Evolutionary conservation across 2,113 vertebrate genomes (phyloP), one percentile per base, ranked within the genome.

Genomic region (Irena cyanogastra): DNA sequence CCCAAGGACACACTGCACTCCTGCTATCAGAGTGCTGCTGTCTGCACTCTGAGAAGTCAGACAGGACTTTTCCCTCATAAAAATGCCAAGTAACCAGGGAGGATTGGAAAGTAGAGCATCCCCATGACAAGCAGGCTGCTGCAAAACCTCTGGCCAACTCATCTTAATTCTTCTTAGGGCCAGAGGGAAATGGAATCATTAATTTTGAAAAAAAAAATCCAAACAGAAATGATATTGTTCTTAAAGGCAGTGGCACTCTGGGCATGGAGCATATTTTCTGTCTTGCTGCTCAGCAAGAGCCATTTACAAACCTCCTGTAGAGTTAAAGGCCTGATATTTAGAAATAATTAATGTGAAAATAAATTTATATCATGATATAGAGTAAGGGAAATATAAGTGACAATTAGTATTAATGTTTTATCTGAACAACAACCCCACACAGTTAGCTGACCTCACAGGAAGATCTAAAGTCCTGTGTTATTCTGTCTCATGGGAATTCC

Each of bases 271-370:
- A 0, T 11, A 49, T 82, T 76, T 85, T 60, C 77, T 49, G n/a
- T 15, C 63, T 37, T 26, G 65, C 33, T 90, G 85, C 70, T 83
- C 37, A 83, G 87, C 85, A 91, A 91, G 57, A 71, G 41, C 10
- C 19, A 64, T 72, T 89, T 60, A 59, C 42, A 78, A 33, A 54
- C 27, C 16, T 60, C n/a, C 16, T 31, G n/a, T 1, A 63, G 23
- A 85, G 41, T 61, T 75, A 60, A 85, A 64, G 49, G 33, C 30
- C 56, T 87, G 30, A n/a, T 59, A 70, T 54, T 84, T 68, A 66
- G 16, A 64, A 79, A 83, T 3, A 13, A 82, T 50, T 26, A 13
- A 78, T 71, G 59, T 54, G 0, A 57, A 57, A 61, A 56, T 19
- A 66, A 33, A 78, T 63, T 68, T 54, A 10, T 68, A 49, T 35